These are phyloP conservation scores for Otolemur crassicaudatus DNA, from an alignment of 2,797 vertebrate species.

Conservation along the genomic window DNA sequence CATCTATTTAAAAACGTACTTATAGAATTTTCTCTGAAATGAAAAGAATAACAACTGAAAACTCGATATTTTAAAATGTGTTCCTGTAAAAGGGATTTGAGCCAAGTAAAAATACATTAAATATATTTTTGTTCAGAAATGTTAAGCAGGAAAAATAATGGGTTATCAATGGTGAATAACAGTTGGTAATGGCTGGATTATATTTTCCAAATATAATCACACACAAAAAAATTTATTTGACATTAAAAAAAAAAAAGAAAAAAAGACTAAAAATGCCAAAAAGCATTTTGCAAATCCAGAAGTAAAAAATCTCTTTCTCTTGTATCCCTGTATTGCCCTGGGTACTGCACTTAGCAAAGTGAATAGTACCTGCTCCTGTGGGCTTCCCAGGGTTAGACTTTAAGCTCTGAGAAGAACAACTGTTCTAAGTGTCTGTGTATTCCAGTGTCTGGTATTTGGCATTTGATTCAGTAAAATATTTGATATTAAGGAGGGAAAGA, in stretches of 20 bases:
- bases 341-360: background rate
- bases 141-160: background rate
- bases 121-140: constrained; percentile 21
- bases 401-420: background rate
- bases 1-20: constrained; percentile 12
- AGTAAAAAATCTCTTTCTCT: background rate
- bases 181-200: background rate
- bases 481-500: background rate
- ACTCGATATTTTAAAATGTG: constrained; percentile 7
- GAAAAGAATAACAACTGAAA: background rate
- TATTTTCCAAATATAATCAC: constrained; percentile 43
- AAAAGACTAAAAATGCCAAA: background rate
- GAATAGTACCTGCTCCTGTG: background rate
- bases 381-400: background rate
- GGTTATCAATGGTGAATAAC: background rate
- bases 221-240: constrained; percentile 12
- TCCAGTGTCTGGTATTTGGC: background rate
- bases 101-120: constrained; percentile 37
- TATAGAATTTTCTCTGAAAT: background rate
- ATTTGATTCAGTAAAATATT: constrained; percentile 3
- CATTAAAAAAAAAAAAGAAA: background rate
- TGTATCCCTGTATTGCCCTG: background rate
- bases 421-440: background rate
- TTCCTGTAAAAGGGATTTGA: constrained; percentile 38
- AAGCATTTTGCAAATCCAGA: background rate